Evolutionary conservation across 2,113 vertebrate genomes (phyloP).

Genomic region (Struthio camelus): DNA sequence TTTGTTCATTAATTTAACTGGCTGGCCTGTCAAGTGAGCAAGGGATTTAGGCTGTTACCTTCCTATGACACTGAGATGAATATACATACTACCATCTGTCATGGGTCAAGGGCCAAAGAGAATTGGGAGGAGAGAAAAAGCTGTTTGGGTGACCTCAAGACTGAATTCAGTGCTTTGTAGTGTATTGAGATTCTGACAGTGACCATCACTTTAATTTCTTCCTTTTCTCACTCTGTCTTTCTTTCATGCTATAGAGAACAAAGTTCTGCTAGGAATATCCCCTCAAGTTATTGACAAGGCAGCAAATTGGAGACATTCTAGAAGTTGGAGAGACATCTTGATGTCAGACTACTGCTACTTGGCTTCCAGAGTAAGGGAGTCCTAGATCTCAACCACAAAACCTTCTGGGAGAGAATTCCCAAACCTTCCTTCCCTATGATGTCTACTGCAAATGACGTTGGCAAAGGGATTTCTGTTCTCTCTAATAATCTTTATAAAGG

Average conservation of each 20-base stretch:
- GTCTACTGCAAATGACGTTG: not conserved
- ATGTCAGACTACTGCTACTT: not conserved
- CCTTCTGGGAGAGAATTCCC: not conserved
- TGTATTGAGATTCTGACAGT: not conserved
- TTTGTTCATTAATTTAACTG: not conserved
- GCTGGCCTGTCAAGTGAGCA: not conserved
- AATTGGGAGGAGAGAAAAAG: not conserved
- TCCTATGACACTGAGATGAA: not conserved
- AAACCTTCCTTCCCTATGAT: not conserved
- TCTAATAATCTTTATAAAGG: not conserved
- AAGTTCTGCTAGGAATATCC: not conserved
- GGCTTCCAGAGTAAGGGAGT: not conserved
- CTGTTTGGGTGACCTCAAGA: not conserved
- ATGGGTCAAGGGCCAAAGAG: too few species aligned
- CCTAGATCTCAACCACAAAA: not conserved
- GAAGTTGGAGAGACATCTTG: not conserved
- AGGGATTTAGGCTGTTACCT: not conserved
- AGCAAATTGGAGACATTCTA: too few species aligned
- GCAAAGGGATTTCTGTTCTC: not conserved
- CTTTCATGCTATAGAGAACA: not conserved
- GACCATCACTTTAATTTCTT: not conserved
- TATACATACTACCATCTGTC: not conserved
- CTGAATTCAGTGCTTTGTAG: not conserved
- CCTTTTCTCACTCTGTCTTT: not conserved
- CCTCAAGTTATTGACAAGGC: not conserved